Conservation (phyloP, 2,888 invertebrate genomes). For the Protonemura montana region DNA sequence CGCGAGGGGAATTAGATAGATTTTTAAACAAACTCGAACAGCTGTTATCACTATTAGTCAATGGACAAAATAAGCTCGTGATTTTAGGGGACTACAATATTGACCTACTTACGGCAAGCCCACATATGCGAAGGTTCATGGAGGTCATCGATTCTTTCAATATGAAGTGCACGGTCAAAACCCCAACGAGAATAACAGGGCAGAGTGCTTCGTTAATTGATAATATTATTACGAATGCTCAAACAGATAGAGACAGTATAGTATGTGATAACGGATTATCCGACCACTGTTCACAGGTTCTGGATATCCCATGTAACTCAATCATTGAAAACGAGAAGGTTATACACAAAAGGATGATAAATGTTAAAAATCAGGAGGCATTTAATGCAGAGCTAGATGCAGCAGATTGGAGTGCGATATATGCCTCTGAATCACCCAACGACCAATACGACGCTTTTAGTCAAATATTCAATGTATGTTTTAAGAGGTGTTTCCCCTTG, state of each 20-base stretch:
- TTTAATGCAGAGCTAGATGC: background rate
- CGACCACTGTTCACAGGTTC: background rate
- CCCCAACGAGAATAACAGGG: background rate
- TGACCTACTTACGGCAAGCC: background rate
- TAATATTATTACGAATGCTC: background rate
- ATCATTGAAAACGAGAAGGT: background rate
- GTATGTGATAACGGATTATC: background rate
- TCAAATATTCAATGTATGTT: background rate
- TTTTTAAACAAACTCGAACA: background rate
- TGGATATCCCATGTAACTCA: background rate
- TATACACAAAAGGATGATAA: background rate
- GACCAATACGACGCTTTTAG: background rate
- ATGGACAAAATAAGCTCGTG: background rate
- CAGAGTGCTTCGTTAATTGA: background rate
- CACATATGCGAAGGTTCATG: background rate
- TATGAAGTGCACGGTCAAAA: background rate
- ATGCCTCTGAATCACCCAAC: background rate
- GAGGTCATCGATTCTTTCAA: background rate
- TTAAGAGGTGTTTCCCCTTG: background rate
- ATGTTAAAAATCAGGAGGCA: background rate
- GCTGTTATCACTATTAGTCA: background rate
- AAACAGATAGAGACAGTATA: background rate
- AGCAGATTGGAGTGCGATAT: background rate
- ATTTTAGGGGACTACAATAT: background rate
- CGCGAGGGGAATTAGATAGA: background rate